Evolutionary conservation across 1,140 invertebrate genomes (phyloP), one percentile per base, ranked within the genome.

Genomic region (Pararge aegeria): DNA sequence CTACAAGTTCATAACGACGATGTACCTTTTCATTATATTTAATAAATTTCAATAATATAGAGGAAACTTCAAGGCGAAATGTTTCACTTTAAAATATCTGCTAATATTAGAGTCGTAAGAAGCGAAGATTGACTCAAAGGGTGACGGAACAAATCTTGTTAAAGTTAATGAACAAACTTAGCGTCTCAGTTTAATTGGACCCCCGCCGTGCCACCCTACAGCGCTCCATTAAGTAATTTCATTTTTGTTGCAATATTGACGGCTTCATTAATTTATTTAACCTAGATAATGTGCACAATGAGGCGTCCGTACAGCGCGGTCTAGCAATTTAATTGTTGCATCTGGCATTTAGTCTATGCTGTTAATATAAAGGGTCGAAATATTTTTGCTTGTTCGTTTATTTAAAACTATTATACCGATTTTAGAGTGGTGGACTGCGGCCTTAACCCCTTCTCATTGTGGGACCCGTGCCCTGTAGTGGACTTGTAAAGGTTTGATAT

Each of bases 151-250:
- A 65, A 72, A 82, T 77, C 79, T 80, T 82, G 74, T 83, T 83
- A 78, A 62, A 78, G 49, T 76, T 84, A 82, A 84, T 82, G 79
- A 82, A 84, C 74, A 76, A 84, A 84, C 78, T 82, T 50, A 61
- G 64, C 54, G 68, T 68, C 69, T 66, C 78, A 76, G 66, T 74
- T 70, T 80, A 80, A 78, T 80, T 80, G 77, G 74, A n/a, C 73
- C 70, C 73, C 76, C 66, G 65, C 64, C 56, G 63, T 62, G 66
- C 68, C 48, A 42, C 38, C 42, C 61, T 55, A 55, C 48, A 61
- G 55, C 57, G 57, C 55, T 53, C 61, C 56, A 59, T 55, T 68
- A 55, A 64, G 54, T 61, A 68, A 68, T 64, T 63, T 64, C 61
- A 67, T 71, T 65, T 55, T 68, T 68, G 68, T 65, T 71, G 64